Base-by-base conservation (phyloP, 2,113 vertebrate species). In the Dromas ardeola region DNA sequence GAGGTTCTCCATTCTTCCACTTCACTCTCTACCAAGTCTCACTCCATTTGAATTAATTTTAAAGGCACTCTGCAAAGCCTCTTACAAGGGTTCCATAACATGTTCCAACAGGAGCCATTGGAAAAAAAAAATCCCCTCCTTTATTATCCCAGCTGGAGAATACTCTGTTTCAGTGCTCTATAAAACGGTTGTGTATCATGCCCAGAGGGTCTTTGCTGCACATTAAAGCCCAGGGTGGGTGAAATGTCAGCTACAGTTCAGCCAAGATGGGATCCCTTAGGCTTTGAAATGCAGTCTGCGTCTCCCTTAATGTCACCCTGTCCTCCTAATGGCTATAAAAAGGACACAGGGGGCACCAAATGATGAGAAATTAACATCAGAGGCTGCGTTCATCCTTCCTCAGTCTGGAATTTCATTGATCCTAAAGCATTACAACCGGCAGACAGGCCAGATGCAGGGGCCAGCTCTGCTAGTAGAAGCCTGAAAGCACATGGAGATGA, bases 201-300 rank as follows among this genome's bases (percentile, higher is more conserved):
- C 84, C 89, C 85, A 73, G 67, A 96, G 93, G 95, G 94, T 90
- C 84, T 93, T 85, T 55, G 63, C 56, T 88, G 63, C 56, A 30
- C 73, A 80, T 96, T 91, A 95, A 89, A 96, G 81, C 91, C 89
- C 84, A 83, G 84, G 47, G 50, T 91, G 78, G 94, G 96, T 93
- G 86, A 96, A 97, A 95, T 95, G 91, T 96, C 96, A 95, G 93
- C 71, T 83, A 88, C 91, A 96, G 93, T 95, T 97, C 89, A 95
- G 74, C 78, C 87, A 94, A 80, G 38, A 95, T 70, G 63, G 71
- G 85, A 81, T 73, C 79, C 83, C 78, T 90, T 73, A 91, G 93
- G 94, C 67, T 96, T 96, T 90, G 63, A 89, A 94, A 91, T 91
- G 70, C 3, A 52, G 66, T 58, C 78, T 85, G 81, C 1, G 10